A percentile compares a stretch with the other conserved stretches of the same genome.
These are phyloP conservation scores for Lasioglossum marginatum DNA, from an alignment of 2,888 invertebrate species.

Conservation along the genomic window DNA sequence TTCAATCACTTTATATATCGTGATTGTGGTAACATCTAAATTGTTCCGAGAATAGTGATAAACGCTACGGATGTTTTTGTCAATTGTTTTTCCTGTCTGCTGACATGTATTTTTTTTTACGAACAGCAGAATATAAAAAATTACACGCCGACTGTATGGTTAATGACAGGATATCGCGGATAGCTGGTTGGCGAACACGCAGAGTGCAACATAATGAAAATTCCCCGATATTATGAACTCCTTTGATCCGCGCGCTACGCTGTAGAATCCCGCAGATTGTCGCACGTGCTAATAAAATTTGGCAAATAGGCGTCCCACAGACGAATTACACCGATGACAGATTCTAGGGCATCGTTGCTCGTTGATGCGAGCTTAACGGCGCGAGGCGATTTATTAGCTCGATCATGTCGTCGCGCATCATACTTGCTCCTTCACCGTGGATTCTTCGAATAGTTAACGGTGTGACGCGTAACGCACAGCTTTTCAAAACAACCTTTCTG, in stretches of 20 bases:
- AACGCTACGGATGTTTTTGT: background rate
- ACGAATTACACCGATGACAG: background rate
- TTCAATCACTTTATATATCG: background rate
- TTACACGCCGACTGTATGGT: background rate
- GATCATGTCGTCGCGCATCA: constrained; percentile 28
- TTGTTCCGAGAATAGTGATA: background rate
- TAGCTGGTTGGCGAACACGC: constrained; percentile 40
- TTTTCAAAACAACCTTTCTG: background rate
- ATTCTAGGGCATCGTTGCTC: constrained; percentile 39
- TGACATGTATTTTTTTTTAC: background rate
- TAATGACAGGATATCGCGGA: constrained; percentile 64
- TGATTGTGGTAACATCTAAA: background rate
- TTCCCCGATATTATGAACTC: background rate
- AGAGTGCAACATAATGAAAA: constrained; percentile 19
- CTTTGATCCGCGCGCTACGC: constrained; percentile 23
- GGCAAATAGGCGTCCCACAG: background rate
- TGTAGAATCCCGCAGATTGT: background rate
- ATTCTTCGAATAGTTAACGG: constrained; percentile 19
- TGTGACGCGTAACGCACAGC: background rate
- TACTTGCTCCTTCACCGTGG: constrained; percentile 1
- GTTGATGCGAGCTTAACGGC: constrained; percentile 28
- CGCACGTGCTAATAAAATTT: background rate
- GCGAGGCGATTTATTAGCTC: constrained; percentile 17
- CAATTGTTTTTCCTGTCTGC: background rate
- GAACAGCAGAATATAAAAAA: background rate